Evolutionary conservation across 2,113 vertebrate genomes (phyloP), one percentile per base, ranked within the genome.

Genomic region (Malurus alboscapulatus): DNA sequence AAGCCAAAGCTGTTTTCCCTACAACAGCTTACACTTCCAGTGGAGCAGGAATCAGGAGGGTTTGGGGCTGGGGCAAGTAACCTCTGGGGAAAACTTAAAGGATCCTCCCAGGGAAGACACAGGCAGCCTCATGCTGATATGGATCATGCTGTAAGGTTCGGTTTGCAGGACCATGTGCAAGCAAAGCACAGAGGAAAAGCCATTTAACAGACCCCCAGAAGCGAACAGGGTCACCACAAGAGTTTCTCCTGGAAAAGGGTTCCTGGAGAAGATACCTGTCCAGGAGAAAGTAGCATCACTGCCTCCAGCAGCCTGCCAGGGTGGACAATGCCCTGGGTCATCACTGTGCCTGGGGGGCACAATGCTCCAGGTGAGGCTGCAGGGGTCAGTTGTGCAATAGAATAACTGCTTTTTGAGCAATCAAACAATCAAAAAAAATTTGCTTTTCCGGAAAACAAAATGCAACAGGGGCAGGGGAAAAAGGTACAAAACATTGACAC

Each of bases 191-290:
- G 12, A 75, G 8, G 27, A 7, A 59, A 82, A 66, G 2, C 1
- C 32, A 26, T 5, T 7, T 9, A 20, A 72, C 0, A 21, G 14
- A 18, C 3, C 11, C 17, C 2, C 30, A n/a, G 47, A 58, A 67
- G 6, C 15, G 30, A 65, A 11, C 3, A 17, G 0, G 4, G 10
- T 3, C 66, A 74, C 19, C 17, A 8, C 3, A 12, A 1, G 3
- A 4, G 15, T 32, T 40, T 51, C 44, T 66, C 34, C 66, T 36
- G 47, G 10, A 51, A 75, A 61, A 61, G 18, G 8, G 2, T 5
- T 4, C 24, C 67, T 12, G 48, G 21, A 67, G 76, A 57, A 68
- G 10, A 3, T 5, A 9, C 24, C 36, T 55, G 61, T 13, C 8
- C 45, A 44, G 22, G 21, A 76, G 34, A 54, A 30, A 59, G 61